Evolutionary conservation across 2,888 invertebrate species (phyloP).

Genomic region (Agonopterix heracliana): DNA sequence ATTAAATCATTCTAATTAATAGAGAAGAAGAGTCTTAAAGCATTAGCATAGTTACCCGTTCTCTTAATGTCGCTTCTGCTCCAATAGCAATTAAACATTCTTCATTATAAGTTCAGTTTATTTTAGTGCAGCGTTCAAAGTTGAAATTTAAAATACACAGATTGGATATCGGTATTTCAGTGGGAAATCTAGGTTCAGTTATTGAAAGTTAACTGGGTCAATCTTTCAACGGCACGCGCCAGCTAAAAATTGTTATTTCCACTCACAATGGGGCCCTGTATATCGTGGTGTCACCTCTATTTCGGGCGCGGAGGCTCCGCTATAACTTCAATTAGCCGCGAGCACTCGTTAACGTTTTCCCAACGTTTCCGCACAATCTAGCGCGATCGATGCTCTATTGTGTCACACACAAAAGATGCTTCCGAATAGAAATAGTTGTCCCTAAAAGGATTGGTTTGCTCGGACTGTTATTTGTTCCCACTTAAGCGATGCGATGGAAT

Average conservation of each 20-base stretch:
- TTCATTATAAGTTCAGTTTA: too few species aligned
- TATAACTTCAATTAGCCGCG: slow-evolving; percentile 43
- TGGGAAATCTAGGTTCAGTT: too few species aligned
- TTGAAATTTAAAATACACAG: too few species aligned
- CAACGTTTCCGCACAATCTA: slow-evolving; percentile 51
- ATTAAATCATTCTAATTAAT: too few species aligned
- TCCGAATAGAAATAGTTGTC: slow-evolving; percentile 55
- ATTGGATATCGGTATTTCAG: too few species aligned
- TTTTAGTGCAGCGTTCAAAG: too few species aligned
- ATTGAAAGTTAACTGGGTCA: neutral
- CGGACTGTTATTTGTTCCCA: slow-evolving; percentile 56
- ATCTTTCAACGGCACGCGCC: neutral
- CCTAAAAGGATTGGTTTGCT: slow-evolving; percentile 52
- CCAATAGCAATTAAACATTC: too few species aligned
- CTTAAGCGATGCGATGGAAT: slow-evolving; percentile 24
- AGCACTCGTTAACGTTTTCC: slow-evolving; percentile 54
- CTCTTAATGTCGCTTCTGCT: too few species aligned
- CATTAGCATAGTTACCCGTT: too few species aligned
- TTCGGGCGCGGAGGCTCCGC: slow-evolving; percentile 5
- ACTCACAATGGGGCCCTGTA: slow-evolving; percentile 5
- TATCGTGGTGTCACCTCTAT: slow-evolving; percentile 6
- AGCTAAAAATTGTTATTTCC: slow-evolving; percentile 6
- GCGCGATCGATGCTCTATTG: slow-evolving; percentile 68
- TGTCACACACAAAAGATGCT: slow-evolving; percentile 62
- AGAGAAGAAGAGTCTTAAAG: too few species aligned